phyloP scores from a whole-genome alignment of 2,888 invertebrate genomes.

The Drosophila acutilabella region DNA sequence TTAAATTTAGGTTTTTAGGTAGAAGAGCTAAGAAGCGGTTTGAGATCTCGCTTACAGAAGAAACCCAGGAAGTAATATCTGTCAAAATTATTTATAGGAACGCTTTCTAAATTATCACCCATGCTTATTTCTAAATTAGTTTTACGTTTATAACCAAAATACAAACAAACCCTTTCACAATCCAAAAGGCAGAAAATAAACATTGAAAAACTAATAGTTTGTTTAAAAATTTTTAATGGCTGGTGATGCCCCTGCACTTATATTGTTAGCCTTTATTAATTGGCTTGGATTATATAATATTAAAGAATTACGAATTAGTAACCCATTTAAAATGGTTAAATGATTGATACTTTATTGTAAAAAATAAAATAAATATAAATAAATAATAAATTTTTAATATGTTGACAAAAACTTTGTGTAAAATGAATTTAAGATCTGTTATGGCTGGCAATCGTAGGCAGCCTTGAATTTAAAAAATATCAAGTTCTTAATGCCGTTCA shows the following conservation, averaged over 20 bases:
- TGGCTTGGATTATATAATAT: too few relatives aligned
- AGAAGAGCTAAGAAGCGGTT: neutral
- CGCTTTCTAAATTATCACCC: neutral
- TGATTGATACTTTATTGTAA: too few relatives aligned
- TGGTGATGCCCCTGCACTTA: too few relatives aligned
- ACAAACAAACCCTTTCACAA: too few relatives aligned
- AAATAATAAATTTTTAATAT: too few relatives aligned
- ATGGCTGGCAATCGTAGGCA: neutral
- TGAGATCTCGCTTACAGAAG: conserved; percentile 38
- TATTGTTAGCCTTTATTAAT: too few relatives aligned
- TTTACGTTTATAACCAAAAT: too few relatives aligned
- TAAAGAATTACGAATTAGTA: too few relatives aligned
- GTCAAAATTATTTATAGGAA: conserved; percentile 29
- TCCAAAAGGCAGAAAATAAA: neutral
- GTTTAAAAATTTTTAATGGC: neutral
- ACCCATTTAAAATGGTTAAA: too few relatives aligned
- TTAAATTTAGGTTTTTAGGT: neutral
- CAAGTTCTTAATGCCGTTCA: neutral
- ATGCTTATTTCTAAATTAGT: neutral
- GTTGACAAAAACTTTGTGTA: too few relatives aligned
- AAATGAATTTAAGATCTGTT: too few relatives aligned
- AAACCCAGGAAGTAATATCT: conserved; percentile 38
- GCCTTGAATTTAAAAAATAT: neutral
- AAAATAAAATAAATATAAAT: too few relatives aligned
- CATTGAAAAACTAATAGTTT: neutral